Conservation (phyloP, 1,140 invertebrate genomes). For the Andricus grossulariae region DNA sequence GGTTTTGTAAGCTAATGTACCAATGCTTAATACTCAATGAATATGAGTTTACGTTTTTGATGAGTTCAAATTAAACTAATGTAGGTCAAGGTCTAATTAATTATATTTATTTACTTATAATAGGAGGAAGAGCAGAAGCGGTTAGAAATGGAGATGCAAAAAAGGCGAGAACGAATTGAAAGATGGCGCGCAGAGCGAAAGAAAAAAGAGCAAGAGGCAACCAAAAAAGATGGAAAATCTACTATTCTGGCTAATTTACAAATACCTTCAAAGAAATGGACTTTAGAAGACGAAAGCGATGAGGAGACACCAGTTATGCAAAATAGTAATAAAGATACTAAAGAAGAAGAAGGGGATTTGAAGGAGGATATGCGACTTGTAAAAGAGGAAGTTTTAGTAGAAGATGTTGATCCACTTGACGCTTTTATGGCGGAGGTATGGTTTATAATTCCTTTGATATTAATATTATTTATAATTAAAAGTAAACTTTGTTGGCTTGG, state of each 20-base stretch:
- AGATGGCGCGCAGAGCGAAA: constrained; percentile 81
- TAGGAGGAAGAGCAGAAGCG: constrained; percentile 91
- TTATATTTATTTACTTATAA: constrained; percentile 39
- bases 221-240: constrained; percentile 84
- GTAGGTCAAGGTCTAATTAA: no score
- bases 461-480: no score
- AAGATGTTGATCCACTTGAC: constrained; percentile 96
- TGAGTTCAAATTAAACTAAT: no score
- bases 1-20: no score
- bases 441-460: no score
- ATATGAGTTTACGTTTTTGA: no score
- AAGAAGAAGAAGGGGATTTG: constrained; percentile 77
- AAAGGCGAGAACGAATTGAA: constrained; percentile 86
- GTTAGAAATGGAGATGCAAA: constrained; percentile 97
- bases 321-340: constrained; percentile 70
- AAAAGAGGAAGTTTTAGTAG: constrained; percentile 74
- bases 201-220: constrained; percentile 87
- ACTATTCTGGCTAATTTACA: constrained; percentile 78
- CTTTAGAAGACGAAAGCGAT: constrained; percentile 92
- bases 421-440: constrained; percentile 93
- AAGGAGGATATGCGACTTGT: constrained; percentile 74
- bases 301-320: constrained; percentile 75
- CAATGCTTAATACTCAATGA: no score
- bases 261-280: constrained; percentile 90
- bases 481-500: no score